These are phyloP conservation scores for Takifugu rubripes DNA, from an alignment of 2,797 vertebrate genomes.

Conservation along the genomic window DNA sequence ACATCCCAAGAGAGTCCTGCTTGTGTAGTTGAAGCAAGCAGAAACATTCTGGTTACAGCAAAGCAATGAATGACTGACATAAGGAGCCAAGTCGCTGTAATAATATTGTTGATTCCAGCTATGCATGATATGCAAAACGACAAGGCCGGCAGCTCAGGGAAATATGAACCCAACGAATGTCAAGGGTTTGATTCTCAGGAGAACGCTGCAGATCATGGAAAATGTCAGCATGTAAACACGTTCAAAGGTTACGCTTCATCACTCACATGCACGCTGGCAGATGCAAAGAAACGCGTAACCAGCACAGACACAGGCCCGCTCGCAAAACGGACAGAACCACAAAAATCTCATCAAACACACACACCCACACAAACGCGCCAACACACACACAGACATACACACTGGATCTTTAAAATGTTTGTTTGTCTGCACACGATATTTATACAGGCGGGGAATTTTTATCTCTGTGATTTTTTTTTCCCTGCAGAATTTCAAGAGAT, in stretches of 20 bases:
- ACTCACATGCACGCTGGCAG: constrained; percentile 24
- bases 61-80: background rate
- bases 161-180: constrained; percentile 56
- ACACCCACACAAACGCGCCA: background rate
- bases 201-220: constrained; percentile 48
- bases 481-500: constrained; percentile 37
- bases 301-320: background rate
- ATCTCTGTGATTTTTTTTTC: no score
- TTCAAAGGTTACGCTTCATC: constrained; percentile 62
- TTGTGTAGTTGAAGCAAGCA: no score
- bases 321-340: background rate
- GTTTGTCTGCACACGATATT: constrained; percentile 58
- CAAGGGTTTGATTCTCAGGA: constrained; percentile 54
- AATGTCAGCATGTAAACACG: constrained; percentile 66
- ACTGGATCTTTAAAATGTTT: constrained; percentile 37
- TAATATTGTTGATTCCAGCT: constrained; percentile 46
- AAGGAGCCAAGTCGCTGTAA: constrained; percentile 43
- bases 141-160: constrained; percentile 41
- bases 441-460: constrained; percentile 11
- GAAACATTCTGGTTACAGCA: no score
- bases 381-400: constrained; percentile 1
- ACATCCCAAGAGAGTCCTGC: no score
- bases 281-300: constrained; percentile 20
- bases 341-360: background rate
- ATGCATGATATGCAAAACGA: constrained; percentile 32